phyloP scores from a whole-genome alignment of 2,888 invertebrate genomes.

The Caenorhabditis imperialis region DNA sequence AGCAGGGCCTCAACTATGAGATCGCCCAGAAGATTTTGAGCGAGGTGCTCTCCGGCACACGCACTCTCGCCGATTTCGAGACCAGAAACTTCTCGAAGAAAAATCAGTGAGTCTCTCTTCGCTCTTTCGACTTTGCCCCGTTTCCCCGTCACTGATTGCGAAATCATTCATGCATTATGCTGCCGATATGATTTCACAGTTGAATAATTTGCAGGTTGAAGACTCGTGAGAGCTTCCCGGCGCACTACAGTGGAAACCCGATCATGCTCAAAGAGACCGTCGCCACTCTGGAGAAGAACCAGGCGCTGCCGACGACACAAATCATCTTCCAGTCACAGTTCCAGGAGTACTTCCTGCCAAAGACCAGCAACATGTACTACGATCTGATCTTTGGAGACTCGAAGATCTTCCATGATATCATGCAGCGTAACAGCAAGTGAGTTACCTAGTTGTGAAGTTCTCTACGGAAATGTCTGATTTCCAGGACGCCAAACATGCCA shows the following conservation, averaged over 20 bases:
- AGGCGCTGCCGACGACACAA: conserved; percentile 9
- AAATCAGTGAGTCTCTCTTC: conserved; percentile 14
- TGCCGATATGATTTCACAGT: no score
- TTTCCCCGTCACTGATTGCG: no score
- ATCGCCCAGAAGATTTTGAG: conserved; percentile 14
- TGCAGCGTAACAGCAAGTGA: conserved; percentile 10
- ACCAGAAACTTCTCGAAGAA: conserved; percentile 24
- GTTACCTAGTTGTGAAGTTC: neutral
- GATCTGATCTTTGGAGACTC: conserved; percentile 15
- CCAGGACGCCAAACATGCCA: conserved; percentile 22
- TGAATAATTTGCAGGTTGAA: neutral
- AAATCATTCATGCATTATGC: no score
- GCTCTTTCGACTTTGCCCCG: no score
- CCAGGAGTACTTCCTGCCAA: conserved; percentile 5
- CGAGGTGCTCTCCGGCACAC: conserved; percentile 18
- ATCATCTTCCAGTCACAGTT: conserved; percentile 9
- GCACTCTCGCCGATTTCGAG: conserved; percentile 30
- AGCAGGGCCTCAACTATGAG: conserved; percentile 5
- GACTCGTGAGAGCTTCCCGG: conserved; percentile 2
- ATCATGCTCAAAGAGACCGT: neutral
- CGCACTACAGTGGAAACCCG: conserved; percentile 9
- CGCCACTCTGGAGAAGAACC: neutral
- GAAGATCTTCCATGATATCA: neutral
- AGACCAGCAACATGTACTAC: conserved; percentile 14
- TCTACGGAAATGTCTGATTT: neutral